Evolutionary conservation across 2,113 vertebrate species (phyloP), one percentile per base, ranked within the genome.

Genomic region (Collichthys lucidus): DNA sequence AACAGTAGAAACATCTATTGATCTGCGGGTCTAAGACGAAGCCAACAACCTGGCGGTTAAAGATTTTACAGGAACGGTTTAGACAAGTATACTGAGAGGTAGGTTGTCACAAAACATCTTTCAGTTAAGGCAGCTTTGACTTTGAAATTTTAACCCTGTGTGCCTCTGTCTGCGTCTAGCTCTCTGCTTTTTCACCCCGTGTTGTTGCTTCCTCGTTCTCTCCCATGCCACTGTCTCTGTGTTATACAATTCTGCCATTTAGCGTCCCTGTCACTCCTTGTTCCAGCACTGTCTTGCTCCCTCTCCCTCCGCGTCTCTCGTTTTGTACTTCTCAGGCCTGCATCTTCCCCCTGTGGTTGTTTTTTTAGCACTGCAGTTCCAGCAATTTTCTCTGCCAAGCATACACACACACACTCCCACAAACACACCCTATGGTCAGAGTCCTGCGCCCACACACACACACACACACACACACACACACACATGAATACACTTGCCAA

Each of bases 371-470:
- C 61, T 77, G 70, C 69, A 82, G 81, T 83, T 44, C 77, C 68
- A 76, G 74, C 76, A 62, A 47, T 83, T 90, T 85, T 72, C 53
- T 74, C 73, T 79, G 69, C 79, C 76, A 61, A 80, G 64, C 47
- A 20, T 53, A 63, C 70, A 73, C 80, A 78, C 80, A 78, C 80
- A 78, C 63, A 17, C 66, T 67, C 35, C 15, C 76, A 76, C 44
- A 76, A 69, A 84, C 86, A 79, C 86, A 56, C 86, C 79, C 89
- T 85, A 35, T 79, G 83, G 84, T 85, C 62, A 61, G 60, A 76
- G 19, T 46, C 74, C 63, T 53, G 53, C 76, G 29, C 61, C 64
- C 59, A 71, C 20, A 7, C 80, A 47, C 61, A 66, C 35, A 47
- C 46, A 52, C 17, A 52, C 24, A 63, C 16, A 40, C 20, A n/a